Percentiles rank a stretch among this genome's conserved stretches.
Conservation (phyloP, 2,113 vertebrate species). For the Numenius arquata region DNA sequence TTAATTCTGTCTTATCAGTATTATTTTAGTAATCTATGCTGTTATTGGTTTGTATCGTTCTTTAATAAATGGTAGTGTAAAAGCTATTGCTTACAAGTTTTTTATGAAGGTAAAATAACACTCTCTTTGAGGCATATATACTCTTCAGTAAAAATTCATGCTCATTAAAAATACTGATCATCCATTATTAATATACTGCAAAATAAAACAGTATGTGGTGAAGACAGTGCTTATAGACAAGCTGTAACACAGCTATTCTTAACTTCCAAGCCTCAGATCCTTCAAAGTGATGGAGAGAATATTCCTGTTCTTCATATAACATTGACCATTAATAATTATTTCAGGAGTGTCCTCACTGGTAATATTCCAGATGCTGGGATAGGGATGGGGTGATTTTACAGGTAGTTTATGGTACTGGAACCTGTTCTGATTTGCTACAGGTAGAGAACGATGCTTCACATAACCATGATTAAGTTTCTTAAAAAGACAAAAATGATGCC, state of each 20-base stretch:
- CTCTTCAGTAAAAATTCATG: conserved; percentile 44
- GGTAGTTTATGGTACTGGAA: background rate
- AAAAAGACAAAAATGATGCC: background rate
- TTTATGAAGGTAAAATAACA: background rate
- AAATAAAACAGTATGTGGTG: conserved; percentile 16
- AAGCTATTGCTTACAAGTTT: conserved; percentile 32
- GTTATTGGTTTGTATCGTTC: background rate
- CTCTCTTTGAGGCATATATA: background rate
- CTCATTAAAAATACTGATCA: conserved; percentile 29
- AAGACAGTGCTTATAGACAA: conserved; percentile 2
- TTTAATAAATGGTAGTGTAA: background rate
- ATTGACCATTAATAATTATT: conserved; percentile 55
- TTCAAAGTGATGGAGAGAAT: conserved; percentile 42
- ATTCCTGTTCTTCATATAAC: conserved; percentile 51
- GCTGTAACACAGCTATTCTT: conserved; percentile 7
- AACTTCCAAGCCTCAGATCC: conserved; percentile 4
- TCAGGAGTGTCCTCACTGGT: conserved; percentile 21
- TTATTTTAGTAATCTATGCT: background rate
- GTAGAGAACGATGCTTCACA: background rate
- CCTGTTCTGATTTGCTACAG: background rate
- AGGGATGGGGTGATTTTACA: background rate
- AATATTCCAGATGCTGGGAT: conserved; percentile 32
- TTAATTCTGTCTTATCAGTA: background rate
- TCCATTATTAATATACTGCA: conserved; percentile 21
- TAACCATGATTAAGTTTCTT: background rate